Base-by-base conservation (phyloP, 2,888 invertebrate species). In the Papilio protenor region DNA sequence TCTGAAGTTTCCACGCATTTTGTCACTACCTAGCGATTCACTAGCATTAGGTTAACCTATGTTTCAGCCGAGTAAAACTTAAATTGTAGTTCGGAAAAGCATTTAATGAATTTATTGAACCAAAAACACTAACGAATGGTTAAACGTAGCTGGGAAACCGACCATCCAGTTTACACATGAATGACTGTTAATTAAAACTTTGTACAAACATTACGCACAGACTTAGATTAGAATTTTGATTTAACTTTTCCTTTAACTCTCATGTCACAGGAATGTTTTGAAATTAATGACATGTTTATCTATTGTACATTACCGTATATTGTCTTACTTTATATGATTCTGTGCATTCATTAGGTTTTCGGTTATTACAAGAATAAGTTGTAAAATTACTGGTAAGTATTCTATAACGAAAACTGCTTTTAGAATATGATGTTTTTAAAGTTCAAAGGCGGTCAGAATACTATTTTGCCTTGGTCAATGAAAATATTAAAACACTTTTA, bases 141-240 rank as follows among this genome's bases (percentile, higher is more conserved):
- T 33, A 33, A 33, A 33, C 33, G 6, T 33, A 33, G 33, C 33
- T 33, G 33, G 33, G 33, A 33, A 33, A 33, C 33, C 5, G 3
- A 33, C 33, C 6, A 27, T 27, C 3, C 0, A 33, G 6, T 33
- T 33, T 33, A 33, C 33, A 40, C 8, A 40, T 40, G 3, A 40
- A 40, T 40, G 21, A 61, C 16, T 64, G 64, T 16, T 64, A 64
- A 64, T 33, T 64, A 64, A 33, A 64, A 64, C 33, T 18, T 64
- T 33, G 33, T 18, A 33, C 1, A 18, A 27, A 5, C 12, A 23
- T 23, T 57, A 55, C 18, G 12, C 59, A 27, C 23, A 33, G 27
- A 8, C 33, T 64, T 64, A 64, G 61, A 33, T 61, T 40, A 8
- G 21, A 57, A 1, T 27, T 61, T 27, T 64, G 61, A 33, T 64